Conservation (phyloP, 2,888 invertebrate species). For the Cylindroiulus punctatus region DNA sequence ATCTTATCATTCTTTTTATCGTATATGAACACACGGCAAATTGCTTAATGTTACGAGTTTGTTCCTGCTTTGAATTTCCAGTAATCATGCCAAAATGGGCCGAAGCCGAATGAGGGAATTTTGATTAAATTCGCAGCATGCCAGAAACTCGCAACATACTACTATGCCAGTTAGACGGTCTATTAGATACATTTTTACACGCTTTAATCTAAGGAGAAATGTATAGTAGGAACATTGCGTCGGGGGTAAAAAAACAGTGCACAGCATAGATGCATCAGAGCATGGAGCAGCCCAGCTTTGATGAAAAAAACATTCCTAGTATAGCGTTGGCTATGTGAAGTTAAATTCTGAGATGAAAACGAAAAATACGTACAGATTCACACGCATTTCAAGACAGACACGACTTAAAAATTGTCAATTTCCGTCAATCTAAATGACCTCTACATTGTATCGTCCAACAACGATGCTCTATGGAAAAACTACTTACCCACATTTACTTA, state of each 20-base stretch:
- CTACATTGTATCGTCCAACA: too few relatives aligned
- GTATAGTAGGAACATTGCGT: not conserved
- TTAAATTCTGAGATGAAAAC: too few relatives aligned
- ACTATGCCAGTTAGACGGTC: not conserved
- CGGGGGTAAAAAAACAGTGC: not conserved
- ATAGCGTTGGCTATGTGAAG: too few relatives aligned
- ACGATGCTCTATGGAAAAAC: too few relatives aligned
- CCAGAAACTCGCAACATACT: not conserved
- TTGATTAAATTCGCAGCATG: slow-evolving; percentile 16
- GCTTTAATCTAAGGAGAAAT: not conserved
- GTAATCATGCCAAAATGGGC: slow-evolving; percentile 16
- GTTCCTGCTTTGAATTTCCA: slow-evolving; percentile 24
- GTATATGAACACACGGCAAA: slow-evolving; percentile 23
- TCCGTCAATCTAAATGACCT: too few relatives aligned
- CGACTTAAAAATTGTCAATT: too few relatives aligned
- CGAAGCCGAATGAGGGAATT: not conserved
- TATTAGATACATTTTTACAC: not conserved
- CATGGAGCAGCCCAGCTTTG: too few relatives aligned
- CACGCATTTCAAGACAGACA: too few relatives aligned
- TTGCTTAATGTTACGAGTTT: slow-evolving; percentile 35
- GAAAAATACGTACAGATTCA: too few relatives aligned
- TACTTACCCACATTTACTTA: too few relatives aligned
- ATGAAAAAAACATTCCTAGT: too few relatives aligned
- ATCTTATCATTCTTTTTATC: slow-evolving; percentile 36
- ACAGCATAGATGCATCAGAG: not conserved